Evolutionary conservation across 2,888 invertebrate species (phyloP), one percentile per base, ranked within the genome.

Genomic region (Leucoptera coffeella): DNA sequence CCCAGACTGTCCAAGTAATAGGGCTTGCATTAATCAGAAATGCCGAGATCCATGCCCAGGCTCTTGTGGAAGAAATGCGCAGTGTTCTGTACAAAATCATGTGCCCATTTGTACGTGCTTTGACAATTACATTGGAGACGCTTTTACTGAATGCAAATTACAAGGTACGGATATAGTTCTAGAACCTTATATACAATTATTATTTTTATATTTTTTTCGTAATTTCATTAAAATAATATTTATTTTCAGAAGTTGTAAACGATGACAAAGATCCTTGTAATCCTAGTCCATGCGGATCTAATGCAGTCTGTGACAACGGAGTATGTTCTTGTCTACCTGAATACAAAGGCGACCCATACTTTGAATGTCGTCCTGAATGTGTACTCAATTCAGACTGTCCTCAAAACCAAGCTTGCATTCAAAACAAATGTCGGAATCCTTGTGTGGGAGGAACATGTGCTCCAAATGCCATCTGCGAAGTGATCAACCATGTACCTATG

Each of bases 1-100:
- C 45, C 69, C 83, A 0, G 88, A 88, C 40, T 90, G 90, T 47
- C 54, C 80, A 5, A 80, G 80, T 41, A 78, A 81, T 43, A 64
- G 76, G 38, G 85, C 88, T 21, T 90, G 90, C 42, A 80, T 88
- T 23, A 77, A 79, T 37, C 78, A 82, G 42, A 82, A 75, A 48
- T 88, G 88, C 47, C 65, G 57, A 35, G 85, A 88, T 50, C 87
- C 87, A n/a, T 89, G 88, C 40, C 82, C 82, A 6, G 86, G 86
- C 8, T 82, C 82, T 4, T 89, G 85, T 41, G 83, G 85, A 23
- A 41, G 77, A 30, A 69, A 75, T 39, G 74, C 84, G 29, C 62
- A 72, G 36, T 78, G 83, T 42, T 50, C 50, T 21, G 82, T 86
- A 4, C 74, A 79, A 33, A 83, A 80, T 44, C 85, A 88, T 41